Evolutionary conservation across 2,888 invertebrate genomes (phyloP).

Genomic region (Zaprionus lineosus): DNA sequence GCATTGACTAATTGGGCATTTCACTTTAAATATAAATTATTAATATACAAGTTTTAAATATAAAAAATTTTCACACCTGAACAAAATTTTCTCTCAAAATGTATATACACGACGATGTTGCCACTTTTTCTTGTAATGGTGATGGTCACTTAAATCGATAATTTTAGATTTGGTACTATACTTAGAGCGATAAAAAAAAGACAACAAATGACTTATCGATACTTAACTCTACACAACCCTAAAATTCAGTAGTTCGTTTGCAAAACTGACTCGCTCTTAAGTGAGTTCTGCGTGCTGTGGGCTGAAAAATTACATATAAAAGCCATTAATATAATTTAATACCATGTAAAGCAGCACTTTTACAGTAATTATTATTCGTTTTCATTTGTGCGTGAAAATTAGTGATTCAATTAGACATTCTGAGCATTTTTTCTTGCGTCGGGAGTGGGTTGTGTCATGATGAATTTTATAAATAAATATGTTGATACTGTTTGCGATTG

Average conservation of each 20-base stretch:
- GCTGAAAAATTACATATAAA: slow-evolving; percentile 56
- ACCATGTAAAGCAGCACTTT: slow-evolving; percentile 52
- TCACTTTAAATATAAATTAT: slow-evolving; percentile 15
- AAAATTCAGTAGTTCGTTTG: slow-evolving; percentile 33
- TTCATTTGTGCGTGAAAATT: slow-evolving; percentile 26
- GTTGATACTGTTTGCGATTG: slow-evolving; percentile 9
- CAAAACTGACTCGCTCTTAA: slow-evolving; percentile 41
- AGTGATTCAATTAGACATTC: slow-evolving; percentile 27
- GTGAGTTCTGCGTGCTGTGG: slow-evolving; percentile 54
- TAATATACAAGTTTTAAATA: slow-evolving; percentile 14
- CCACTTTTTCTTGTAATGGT: slow-evolving; percentile 38
- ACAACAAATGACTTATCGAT: slow-evolving; percentile 31
- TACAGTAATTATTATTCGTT: slow-evolving; percentile 25
- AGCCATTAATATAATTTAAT: slow-evolving; percentile 60
- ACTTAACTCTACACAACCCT: slow-evolving; percentile 11
- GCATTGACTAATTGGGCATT: not conserved
- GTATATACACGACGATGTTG: slow-evolving; percentile 62
- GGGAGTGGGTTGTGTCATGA: slow-evolving; percentile 42
- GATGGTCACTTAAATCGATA: slow-evolving; percentile 29
- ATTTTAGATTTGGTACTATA: not conserved
- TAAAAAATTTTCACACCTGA: slow-evolving; percentile 57
- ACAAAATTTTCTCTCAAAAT: slow-evolving; percentile 68
- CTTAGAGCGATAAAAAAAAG: slow-evolving; percentile 8
- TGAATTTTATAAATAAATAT: slow-evolving; percentile 56
- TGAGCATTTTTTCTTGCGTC: slow-evolving; percentile 32